These are phyloP conservation scores for Nesoenas mayeri DNA, from an alignment of 2,113 vertebrate species.

Conservation along the genomic window DNA sequence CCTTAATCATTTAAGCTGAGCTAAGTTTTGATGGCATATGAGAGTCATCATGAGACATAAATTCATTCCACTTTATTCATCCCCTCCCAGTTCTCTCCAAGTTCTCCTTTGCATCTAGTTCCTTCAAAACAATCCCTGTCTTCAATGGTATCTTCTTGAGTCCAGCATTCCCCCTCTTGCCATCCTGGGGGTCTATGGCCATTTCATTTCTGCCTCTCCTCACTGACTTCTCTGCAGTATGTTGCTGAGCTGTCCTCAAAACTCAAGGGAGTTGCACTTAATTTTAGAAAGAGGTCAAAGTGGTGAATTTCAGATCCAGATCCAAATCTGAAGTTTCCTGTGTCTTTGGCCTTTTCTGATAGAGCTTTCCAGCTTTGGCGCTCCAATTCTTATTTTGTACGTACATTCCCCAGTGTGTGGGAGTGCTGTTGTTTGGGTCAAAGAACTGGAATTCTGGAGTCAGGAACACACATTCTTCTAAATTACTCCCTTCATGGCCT, in stretches of 20 bases:
- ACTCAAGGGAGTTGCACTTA: neutral
- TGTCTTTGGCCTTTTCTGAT: slow-evolving; percentile 1
- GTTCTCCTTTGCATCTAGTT: neutral
- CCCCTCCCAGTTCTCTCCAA: neutral
- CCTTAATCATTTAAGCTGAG: neutral
- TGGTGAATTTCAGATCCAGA: neutral
- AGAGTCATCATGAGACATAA: neutral
- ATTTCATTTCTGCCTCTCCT: neutral
- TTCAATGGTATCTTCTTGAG: neutral
- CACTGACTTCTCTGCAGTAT: neutral
- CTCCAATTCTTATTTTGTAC: neutral
- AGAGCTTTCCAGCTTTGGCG: slow-evolving; percentile 25
- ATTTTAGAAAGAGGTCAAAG: slow-evolving; percentile 1
- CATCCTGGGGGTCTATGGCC: neutral
- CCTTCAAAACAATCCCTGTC: neutral
- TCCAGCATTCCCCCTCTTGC: neutral
- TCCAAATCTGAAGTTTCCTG: slow-evolving; percentile 14
- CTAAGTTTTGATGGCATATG: slow-evolving; percentile 2
- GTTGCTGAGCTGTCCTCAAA: neutral
- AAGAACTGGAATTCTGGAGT: slow-evolving; percentile 49
- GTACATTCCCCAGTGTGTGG: slow-evolving; percentile 40
- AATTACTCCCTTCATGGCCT: slow-evolving; percentile 20
- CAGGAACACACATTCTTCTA: slow-evolving; percentile 39
- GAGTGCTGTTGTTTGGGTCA: slow-evolving; percentile 60
- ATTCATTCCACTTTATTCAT: slow-evolving; percentile 31